Evolutionary conservation across 1,140 invertebrate genomes (phyloP).

Genomic region (Psilanteris sp.): DNA sequence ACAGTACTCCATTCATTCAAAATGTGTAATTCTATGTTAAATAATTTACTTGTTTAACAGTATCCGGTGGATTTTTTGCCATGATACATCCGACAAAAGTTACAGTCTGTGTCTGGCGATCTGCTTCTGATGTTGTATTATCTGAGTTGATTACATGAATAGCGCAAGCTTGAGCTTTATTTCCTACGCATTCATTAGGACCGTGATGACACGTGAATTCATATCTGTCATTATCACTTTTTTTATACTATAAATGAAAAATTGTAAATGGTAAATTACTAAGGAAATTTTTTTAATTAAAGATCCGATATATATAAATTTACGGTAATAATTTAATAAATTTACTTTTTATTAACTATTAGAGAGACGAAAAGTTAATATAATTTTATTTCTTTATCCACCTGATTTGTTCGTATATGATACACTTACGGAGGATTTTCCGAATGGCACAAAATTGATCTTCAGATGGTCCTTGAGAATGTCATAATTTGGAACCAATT

Average conservation of each 20-base stretch:
- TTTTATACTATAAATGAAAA: slow-evolving; percentile 67
- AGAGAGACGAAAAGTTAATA: too few relatives aligned
- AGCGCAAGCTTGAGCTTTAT: slow-evolving; percentile 84
- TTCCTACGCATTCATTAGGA: slow-evolving; percentile 83
- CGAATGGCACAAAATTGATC: slow-evolving; percentile 82
- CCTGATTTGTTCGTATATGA: neutral
- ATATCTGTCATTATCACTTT: slow-evolving; percentile 73
- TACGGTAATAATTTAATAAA: too few relatives aligned
- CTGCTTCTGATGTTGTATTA: slow-evolving; percentile 50
- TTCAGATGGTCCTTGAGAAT: slow-evolving; percentile 63
- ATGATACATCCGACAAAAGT: slow-evolving; percentile 82
- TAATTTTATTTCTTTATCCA: neutral
- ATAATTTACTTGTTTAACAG: slow-evolving; percentile 65
- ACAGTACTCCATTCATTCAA: too few relatives aligned
- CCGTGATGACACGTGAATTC: slow-evolving; percentile 85
- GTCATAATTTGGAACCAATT: slow-evolving; percentile 72
- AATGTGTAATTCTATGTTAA: too few relatives aligned
- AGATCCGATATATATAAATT: too few relatives aligned
- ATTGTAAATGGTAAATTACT: too few relatives aligned
- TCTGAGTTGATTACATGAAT: slow-evolving; percentile 75
- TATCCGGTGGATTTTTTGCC: slow-evolving; percentile 70
- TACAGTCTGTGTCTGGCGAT: slow-evolving; percentile 74
- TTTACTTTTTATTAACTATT: too few relatives aligned
- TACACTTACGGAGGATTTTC: slow-evolving; percentile 85
- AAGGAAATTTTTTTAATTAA: too few relatives aligned